Percentiles rank a stretch among this genome's conserved stretches.
Conservation (phyloP, 2,888 invertebrate genomes). For the Deilephila porcellus region DNA sequence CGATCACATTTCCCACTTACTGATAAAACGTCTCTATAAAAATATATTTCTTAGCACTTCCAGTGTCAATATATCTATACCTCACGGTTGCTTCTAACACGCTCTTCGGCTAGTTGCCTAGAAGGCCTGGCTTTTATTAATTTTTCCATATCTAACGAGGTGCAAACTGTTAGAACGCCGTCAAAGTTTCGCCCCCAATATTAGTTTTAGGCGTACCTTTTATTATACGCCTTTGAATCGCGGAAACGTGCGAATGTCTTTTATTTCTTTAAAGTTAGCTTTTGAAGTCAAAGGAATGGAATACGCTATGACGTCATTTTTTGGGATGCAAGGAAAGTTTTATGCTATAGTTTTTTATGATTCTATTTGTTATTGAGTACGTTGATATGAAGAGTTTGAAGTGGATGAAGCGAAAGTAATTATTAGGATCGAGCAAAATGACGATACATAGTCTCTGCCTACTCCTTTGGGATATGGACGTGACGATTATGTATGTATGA, state of each 20-base stretch:
- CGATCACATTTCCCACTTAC: too few species aligned
- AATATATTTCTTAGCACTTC: background rate
- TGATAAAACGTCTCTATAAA: too few species aligned
- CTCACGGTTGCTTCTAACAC: slow-evolving; percentile 17
- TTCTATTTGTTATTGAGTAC: too few species aligned
- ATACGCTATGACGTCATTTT: background rate
- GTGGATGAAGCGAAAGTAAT: too few species aligned
- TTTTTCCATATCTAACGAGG: slow-evolving; percentile 62
- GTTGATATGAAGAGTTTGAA: too few species aligned
- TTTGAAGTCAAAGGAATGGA: background rate
- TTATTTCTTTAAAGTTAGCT: background rate
- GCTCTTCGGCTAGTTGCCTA: slow-evolving; percentile 29
- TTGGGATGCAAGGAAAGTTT: background rate
- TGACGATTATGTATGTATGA: too few species aligned
- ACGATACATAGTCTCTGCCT: too few species aligned
- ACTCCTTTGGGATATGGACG: too few species aligned
- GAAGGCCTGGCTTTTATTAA: slow-evolving; percentile 56
- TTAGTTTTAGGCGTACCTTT: background rate
- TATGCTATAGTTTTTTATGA: too few species aligned
- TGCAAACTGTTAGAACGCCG: slow-evolving; percentile 36
- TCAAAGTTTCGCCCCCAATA: slow-evolving; percentile 9
- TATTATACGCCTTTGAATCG: slow-evolving; percentile 1
- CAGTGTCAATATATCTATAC: background rate
- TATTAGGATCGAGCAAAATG: too few species aligned
- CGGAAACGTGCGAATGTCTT: background rate